Base-by-base conservation (phyloP, 1,140 invertebrate species). In the Zophobas morio region DNA sequence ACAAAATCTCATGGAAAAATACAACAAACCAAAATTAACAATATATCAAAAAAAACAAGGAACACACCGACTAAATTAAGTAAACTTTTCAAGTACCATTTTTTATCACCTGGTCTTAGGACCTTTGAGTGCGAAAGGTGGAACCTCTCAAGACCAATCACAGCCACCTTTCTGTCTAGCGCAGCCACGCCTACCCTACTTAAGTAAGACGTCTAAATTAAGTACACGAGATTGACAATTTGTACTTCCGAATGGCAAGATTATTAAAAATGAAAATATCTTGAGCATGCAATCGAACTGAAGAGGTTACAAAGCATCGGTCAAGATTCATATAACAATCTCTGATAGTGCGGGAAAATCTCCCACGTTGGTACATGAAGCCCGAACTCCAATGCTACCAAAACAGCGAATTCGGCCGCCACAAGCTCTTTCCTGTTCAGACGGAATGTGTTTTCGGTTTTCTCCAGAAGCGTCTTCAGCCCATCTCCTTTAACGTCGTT, bases 401-500 rank as follows among this genome's bases (percentile, higher is more conserved):
- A 88, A 63, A 98, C 96, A 2, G 96, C 96, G 89, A 99, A 98
- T 88, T 99, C 98, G 63, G 94, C 96, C 32, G 92, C 90, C 46
- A 98, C 89, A 39, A 99, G 87, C 82, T 99, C 97, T 86, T 96
- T 97, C 35, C 96, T 92, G 87, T 96, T 97, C 78, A 99, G 87
- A 57, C 97, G 91, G 86, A 98, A 98, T 54, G 94, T 92, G 80
- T 90, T 94, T 88, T 98, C 96, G 40, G 94, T 96, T 90, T 94
- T 94, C 94, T 98, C 96, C 72, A 98, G 94, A 20, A 99, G 88
- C 66, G 91, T 90, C 85, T 95, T 95, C 47, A 99, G 88, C 49
- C 92, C 89, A 81, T 95, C 93, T 46, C 97, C 96, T 88, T 98
- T 99, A 34, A 98, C 93, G 85, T 99, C 98, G 86, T 99, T 99